Evolutionary conservation across 2,888 invertebrate genomes (phyloP).

Genomic region (Mimas tiliae): DNA sequence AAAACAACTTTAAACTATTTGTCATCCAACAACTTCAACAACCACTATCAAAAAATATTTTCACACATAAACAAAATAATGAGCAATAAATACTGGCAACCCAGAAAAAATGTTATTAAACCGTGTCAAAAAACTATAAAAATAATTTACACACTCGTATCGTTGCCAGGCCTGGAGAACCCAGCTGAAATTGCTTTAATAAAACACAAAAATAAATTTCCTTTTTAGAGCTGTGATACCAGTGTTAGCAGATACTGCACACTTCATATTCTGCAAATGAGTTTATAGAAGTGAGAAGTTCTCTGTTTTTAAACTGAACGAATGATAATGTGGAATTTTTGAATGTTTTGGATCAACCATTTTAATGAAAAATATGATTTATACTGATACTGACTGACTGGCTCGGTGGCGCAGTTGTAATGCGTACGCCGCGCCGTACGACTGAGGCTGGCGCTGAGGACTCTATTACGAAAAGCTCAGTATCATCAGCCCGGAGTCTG

Average conservation of each 20-base stretch:
- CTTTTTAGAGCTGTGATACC: conserved; percentile 51
- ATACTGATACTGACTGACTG: too few relatives aligned
- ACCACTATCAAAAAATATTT: conserved; percentile 1
- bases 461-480: too few relatives aligned
- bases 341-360: too few relatives aligned
- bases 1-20: not conserved
- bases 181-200: conserved; percentile 63
- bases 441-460: too few relatives aligned
- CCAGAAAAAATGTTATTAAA: conserved; percentile 16
- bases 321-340: too few relatives aligned
- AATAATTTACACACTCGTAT: conserved; percentile 29
- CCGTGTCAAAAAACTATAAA: conserved; percentile 21
- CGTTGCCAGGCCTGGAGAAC: conserved; percentile 49
- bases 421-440: too few relatives aligned
- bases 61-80: conserved; percentile 12
- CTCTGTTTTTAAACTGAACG: conserved; percentile 31
- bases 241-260: conserved; percentile 36
- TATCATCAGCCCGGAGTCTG: too few relatives aligned
- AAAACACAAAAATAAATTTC: conserved; percentile 69
- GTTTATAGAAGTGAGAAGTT: conserved; percentile 23
- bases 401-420: too few relatives aligned
- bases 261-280: conserved; percentile 40
- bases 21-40: conserved; percentile 7
- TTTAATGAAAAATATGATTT: too few relatives aligned
- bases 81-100: conserved; percentile 18